phyloP scores from a whole-genome alignment of 2,797 vertebrate species.

The Falco novaeseelandiae region DNA sequence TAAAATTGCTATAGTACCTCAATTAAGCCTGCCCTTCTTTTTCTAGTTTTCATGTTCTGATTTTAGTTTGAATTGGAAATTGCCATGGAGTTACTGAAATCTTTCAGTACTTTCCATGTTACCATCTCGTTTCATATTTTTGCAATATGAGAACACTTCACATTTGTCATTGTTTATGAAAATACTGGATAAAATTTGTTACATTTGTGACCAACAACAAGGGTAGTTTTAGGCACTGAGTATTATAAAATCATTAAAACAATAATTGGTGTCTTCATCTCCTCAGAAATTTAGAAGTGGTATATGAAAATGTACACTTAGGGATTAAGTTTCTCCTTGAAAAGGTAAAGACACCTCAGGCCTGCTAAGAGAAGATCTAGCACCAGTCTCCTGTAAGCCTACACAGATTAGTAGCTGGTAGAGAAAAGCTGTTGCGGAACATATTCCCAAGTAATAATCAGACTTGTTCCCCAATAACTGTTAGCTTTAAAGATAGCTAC shows the following conservation, averaged over 20 bases:
- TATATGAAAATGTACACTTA: neutral
- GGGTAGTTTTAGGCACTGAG: neutral
- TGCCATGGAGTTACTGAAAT: neutral
- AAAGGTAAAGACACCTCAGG: neutral
- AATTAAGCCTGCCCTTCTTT: neutral
- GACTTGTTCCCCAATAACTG: neutral
- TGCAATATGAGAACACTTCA: neutral
- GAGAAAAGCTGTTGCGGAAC: neutral
- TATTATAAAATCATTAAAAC: neutral
- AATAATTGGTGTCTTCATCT: neutral
- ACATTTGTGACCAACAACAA: neutral
- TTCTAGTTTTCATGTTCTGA: neutral
- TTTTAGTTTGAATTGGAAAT: neutral
- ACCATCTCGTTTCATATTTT: neutral
- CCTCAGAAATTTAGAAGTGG: neutral
- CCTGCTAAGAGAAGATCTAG: neutral
- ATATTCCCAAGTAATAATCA: neutral
- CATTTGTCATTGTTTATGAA: neutral
- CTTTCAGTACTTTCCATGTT: neutral
- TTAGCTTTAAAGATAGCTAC: neutral
- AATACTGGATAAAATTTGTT: neutral
- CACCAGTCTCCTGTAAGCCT: neutral
- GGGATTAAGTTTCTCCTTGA: neutral
- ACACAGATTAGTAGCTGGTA: neutral
- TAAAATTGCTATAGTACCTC: neutral